Evolutionary conservation across 2,888 invertebrate species (phyloP).

Genomic region (Andrena fulva): DNA sequence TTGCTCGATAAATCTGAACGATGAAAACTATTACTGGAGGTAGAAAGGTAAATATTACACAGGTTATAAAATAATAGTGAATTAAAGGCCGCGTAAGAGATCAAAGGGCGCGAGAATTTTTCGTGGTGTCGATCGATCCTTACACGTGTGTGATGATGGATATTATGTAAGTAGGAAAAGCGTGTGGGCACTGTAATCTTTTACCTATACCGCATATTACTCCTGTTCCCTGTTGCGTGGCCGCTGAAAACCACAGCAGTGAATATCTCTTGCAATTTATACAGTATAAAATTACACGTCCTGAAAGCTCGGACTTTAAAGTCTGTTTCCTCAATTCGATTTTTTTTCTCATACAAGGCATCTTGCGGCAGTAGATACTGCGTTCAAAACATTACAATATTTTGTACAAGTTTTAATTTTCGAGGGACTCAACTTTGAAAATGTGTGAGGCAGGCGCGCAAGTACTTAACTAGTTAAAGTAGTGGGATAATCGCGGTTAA

Average conservation of each 20-base stretch:
- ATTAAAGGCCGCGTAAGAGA: not conserved
- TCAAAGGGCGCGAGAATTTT: not conserved
- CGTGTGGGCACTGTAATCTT: conserved; percentile 33
- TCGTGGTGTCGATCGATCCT: conserved; percentile 19
- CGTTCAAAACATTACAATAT: too few species aligned
- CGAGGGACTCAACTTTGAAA: too few species aligned
- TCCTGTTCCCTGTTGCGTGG: conserved; percentile 37
- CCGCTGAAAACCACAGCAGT: conserved; percentile 18
- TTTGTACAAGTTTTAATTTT: too few species aligned
- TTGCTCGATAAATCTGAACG: conserved; percentile 24
- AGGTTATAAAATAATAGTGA: not conserved
- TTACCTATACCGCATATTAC: conserved; percentile 19
- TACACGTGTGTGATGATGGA: conserved; percentile 14
- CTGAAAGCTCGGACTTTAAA: conserved; percentile 24
- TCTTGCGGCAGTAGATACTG: too few species aligned
- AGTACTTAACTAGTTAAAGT: too few species aligned
- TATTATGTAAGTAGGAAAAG: conserved; percentile 28
- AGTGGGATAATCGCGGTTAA: too few species aligned
- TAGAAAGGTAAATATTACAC: not conserved
- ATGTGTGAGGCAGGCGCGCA: too few species aligned
- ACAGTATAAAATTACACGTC: conserved; percentile 36
- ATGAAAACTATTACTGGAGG: conserved; percentile 1
- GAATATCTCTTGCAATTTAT: conserved; percentile 36
- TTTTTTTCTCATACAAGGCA: not conserved
- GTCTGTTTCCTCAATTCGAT: conserved; percentile 21